Evolutionary conservation across 2,113 vertebrate genomes (phyloP), one percentile per base, ranked within the genome.

Genomic region (Varanus komodoensis): DNA sequence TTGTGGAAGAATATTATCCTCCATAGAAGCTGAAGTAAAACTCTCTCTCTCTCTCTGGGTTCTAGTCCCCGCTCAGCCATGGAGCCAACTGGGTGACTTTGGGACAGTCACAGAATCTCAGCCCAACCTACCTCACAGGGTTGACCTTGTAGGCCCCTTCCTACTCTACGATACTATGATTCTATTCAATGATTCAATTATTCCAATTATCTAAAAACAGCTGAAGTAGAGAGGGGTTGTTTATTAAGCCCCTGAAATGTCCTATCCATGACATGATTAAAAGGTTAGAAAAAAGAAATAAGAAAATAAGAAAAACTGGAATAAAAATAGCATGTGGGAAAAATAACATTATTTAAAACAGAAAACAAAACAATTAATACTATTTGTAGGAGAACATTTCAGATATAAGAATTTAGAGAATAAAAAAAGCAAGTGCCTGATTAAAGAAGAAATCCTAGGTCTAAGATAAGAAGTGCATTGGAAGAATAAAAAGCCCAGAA

Each of bases 341-440:
- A 48, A 34, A 57, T 11, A 25, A 12, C 4, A n/a, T 6, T 4
- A 71, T 69, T 38, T 54, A 74, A 75, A 75, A 38, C 50, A 77
- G 23, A n/a, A 87, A 87, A 54, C 23, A 34, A 64, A 81, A 54
- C 14, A 64, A 23, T 17, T 25, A 77, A 19, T 57, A 11, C 12
- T 48, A 64, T 78, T 86, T 86, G 69, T 19, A 57, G 44, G 21
- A 11, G 27, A 64, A 48, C 52, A 78, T 44, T 23, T 38, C 71
- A 86, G 71, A 25, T 57, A 52, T 38, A 64, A 87, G 57, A 78
- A 78, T 3, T 34, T 27, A 67, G 86, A 87, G 84, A 64, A 87
- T 29, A 78, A 61, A 77, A 77, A 4, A 64, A 61, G 57, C 38
- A 64, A 25, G 34, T 61, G 54, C 23, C 27, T 78, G 73, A 61